A percentile compares a stretch with the other conserved stretches of the same genome.
These are phyloP conservation scores for Sesamia inferens DNA, from an alignment of 2,888 invertebrate genomes.

Conservation along the genomic window DNA sequence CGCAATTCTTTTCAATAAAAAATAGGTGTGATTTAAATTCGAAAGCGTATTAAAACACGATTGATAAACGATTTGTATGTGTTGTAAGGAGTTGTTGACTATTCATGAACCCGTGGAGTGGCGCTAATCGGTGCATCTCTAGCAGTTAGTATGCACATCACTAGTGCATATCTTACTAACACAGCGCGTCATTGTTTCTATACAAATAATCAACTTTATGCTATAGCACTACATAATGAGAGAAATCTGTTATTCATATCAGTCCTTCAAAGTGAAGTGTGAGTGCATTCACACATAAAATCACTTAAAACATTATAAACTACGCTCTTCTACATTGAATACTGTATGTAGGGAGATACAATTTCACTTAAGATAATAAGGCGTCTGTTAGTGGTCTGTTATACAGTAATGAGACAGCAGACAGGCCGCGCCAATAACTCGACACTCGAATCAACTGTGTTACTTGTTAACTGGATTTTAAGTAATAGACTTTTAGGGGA, in stretches of 20 bases:
- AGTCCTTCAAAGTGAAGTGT: conserved; percentile 6
- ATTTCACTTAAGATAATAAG: conserved; percentile 39
- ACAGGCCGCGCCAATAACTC: neutral
- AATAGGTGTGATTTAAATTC: conserved; percentile 1
- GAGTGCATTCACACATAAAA: conserved; percentile 44
- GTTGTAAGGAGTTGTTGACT: conserved; percentile 23
- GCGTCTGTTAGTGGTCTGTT: neutral
- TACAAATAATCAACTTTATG: conserved; percentile 36
- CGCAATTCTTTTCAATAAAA: conserved; percentile 1
- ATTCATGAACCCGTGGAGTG: conserved; percentile 28
- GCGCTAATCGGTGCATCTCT: conserved; percentile 35
- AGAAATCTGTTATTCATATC: conserved; percentile 54
- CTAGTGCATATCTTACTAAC: conserved; percentile 8
- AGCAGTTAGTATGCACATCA: conserved; percentile 23
- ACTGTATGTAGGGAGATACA: conserved; percentile 10
- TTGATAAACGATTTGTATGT: conserved; percentile 28
- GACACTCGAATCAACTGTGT: neutral
- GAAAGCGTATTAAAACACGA: conserved; percentile 20
- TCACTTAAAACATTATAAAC: conserved; percentile 43
- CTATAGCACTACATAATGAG: conserved; percentile 46
- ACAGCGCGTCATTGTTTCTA: conserved; percentile 37
- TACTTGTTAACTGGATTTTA: neutral
- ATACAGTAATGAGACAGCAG: neutral
- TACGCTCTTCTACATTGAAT: conserved; percentile 24
- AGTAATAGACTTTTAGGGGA: neutral